phyloP scores from a whole-genome alignment of 23 tunicate genomes.

The Phallusia fumigata region DNA sequence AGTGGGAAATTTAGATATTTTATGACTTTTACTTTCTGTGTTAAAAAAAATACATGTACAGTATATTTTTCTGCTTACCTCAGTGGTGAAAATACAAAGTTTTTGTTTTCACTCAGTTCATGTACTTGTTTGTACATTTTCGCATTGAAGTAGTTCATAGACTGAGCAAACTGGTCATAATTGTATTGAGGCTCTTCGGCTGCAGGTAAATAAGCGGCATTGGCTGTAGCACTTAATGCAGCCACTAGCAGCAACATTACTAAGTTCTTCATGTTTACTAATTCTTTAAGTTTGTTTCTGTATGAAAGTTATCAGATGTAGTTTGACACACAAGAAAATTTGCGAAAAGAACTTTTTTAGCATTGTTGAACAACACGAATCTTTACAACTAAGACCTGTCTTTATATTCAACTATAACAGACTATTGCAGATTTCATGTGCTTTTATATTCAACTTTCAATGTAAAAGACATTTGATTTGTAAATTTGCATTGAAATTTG shows the following conservation, averaged over 20 bases:
- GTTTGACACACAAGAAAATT: no score
- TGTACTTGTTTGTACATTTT: conserved; percentile 7
- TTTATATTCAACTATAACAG: no score
- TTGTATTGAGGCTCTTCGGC: background rate
- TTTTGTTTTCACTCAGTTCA: background rate
- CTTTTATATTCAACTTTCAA: no score
- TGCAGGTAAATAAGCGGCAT: background rate
- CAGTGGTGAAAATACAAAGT: background rate
- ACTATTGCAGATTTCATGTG: no score
- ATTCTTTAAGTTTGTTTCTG: background rate
- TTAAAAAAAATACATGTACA: no score
- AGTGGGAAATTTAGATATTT: no score
- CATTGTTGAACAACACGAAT: no score
- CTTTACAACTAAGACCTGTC: no score
- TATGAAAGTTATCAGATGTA: no score
- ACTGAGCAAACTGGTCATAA: background rate
- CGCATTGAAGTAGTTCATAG: conserved; percentile 14
- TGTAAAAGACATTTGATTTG: background rate
- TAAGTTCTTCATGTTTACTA: background rate
- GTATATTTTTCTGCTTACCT: background rate
- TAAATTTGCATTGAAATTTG: background rate
- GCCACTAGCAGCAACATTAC: background rate
- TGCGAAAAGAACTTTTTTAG: no score
- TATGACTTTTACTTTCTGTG: no score
- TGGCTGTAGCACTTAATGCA: background rate